These are phyloP conservation scores for Gila orcuttii DNA, from an alignment of 2,113 vertebrate species.

Conservation along the genomic window DNA sequence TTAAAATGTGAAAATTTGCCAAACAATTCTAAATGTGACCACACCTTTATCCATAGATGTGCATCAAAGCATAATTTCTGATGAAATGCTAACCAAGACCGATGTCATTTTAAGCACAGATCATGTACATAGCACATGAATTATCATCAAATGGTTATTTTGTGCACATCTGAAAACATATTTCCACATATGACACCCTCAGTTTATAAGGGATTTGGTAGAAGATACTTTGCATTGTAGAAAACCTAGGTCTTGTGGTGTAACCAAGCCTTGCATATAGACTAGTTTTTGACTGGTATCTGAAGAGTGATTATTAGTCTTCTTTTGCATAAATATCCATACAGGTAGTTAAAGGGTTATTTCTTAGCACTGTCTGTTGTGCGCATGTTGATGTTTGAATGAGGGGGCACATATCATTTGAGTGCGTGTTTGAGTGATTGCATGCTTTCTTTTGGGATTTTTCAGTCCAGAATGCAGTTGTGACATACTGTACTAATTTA, in stretches of 20 bases:
- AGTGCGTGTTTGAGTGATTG: constrained; percentile 25
- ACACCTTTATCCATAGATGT: background rate
- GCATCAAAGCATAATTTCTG: background rate
- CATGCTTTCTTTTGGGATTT: constrained; percentile 28
- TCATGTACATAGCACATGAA: constrained; percentile 7
- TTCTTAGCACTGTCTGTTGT: constrained; percentile 45
- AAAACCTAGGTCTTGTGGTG: constrained; percentile 44
- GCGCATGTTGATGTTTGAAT: constrained; percentile 36
- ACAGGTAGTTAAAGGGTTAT: constrained; percentile 37
- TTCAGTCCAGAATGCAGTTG: constrained; percentile 35
- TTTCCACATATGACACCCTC: background rate
- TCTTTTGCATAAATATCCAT: constrained; percentile 21
- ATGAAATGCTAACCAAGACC: background rate
- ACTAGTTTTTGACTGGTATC: constrained; percentile 50
- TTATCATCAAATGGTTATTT: background rate
- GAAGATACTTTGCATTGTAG: constrained; percentile 21
- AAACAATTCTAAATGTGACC: background rate
- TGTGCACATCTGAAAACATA: background rate
- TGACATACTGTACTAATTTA: constrained; percentile 53
- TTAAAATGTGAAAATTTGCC: background rate
- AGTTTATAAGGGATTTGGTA: constrained; percentile 8
- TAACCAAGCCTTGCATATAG: constrained; percentile 50
- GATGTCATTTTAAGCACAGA: background rate
- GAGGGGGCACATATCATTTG: constrained; percentile 18
- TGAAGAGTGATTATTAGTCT: constrained; percentile 34